Percentiles rank a stretch among this genome's conserved stretches.
phyloP scores from a whole-genome alignment of 2,888 invertebrate genomes.

The Oscheius sp. region DNA sequence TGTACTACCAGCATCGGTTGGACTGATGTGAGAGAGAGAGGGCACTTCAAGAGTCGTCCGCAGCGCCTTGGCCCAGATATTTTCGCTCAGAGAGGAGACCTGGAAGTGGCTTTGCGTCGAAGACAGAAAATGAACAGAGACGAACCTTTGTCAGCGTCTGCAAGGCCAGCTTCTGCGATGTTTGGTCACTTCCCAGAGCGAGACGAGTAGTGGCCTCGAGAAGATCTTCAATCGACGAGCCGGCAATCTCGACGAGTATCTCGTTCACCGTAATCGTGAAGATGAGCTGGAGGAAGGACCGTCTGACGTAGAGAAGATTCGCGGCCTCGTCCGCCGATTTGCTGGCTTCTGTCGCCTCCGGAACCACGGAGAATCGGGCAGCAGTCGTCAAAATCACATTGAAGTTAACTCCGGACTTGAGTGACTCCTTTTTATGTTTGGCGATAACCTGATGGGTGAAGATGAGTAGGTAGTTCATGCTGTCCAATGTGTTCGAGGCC shows the following conservation, averaged over 20 bases:
- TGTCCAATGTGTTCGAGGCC: conserved; percentile 67
- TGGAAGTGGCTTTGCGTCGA: background rate
- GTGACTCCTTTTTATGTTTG: conserved; percentile 76
- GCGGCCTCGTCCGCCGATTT: conserved; percentile 40
- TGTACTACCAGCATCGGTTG: conserved; percentile 55
- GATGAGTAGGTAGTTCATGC: conserved; percentile 77
- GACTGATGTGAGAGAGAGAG: conserved; percentile 51
- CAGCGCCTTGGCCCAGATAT: conserved; percentile 48
- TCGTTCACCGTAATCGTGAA: conserved; percentile 47
- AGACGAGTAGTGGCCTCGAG: conserved; percentile 49
- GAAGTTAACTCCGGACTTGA: conserved; percentile 51
- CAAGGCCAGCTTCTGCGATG: conserved; percentile 55
- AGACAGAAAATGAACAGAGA: background rate
- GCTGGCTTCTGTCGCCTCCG: background rate
- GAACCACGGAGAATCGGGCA: conserved; percentile 44
- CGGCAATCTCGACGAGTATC: conserved; percentile 40
- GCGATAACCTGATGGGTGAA: conserved; percentile 78
- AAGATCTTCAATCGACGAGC: conserved; percentile 42
- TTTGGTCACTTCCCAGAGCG: conserved; percentile 50
- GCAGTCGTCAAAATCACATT: conserved; percentile 51
- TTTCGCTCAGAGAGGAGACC: conserved; percentile 27
- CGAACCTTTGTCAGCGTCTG: conserved; percentile 45
- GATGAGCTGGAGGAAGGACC: conserved; percentile 55
- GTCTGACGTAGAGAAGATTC: conserved; percentile 51
- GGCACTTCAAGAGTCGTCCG: conserved; percentile 54